Evolutionary conservation across 2,888 invertebrate genomes (phyloP), one percentile per base, ranked within the genome.

Genomic region (Xestia xanthographa): DNA sequence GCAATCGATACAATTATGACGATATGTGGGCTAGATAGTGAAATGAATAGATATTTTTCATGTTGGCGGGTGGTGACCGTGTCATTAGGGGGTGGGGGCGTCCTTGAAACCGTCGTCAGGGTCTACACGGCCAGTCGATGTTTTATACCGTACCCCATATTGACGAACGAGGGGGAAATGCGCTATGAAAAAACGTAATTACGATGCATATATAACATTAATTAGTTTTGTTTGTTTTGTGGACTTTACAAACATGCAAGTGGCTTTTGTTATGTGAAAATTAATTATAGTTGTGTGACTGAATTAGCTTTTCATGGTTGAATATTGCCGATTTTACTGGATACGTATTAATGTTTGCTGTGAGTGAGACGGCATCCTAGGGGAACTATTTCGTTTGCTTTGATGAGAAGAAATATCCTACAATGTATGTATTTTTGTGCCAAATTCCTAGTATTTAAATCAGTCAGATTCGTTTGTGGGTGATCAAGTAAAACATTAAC

Each of bases 1-100:
- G 86, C 92, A 89, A 93, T 93, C 93, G 87, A 93, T 93, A 83
- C 75, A 67, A 90, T 82, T 82, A 78, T 83, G 84, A 78, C 86
- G 90, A 89, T 91, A 89, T 86, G 86, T 69, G 65, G 76, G 72
- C 69, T 80, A 80, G 88, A 87, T 87, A 87, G 82, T 86, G 75
- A 72, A 85, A 85, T 85, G 82, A 86, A 87, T 83, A 82, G 76
- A 86, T 83, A 79, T 84, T 81, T 87, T 88, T 87, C 80, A 71
- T 77, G 70, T 69, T 75, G 78, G 67, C 66, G 68, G 48, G 83
- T 78, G 78, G 85, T 86, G 84, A 82, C 88, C 87, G 86, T 85
- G 88, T 90, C 89, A 86, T 89, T 87, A 87, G 76, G 86, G 89
- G 83, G 63, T 63, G 77, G 82, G 85, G 34, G 56, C 58, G 90